Evolutionary conservation across 2,888 invertebrate species (phyloP), one percentile per base, ranked within the genome.

Genomic region (Pristionchus mayeri): DNA sequence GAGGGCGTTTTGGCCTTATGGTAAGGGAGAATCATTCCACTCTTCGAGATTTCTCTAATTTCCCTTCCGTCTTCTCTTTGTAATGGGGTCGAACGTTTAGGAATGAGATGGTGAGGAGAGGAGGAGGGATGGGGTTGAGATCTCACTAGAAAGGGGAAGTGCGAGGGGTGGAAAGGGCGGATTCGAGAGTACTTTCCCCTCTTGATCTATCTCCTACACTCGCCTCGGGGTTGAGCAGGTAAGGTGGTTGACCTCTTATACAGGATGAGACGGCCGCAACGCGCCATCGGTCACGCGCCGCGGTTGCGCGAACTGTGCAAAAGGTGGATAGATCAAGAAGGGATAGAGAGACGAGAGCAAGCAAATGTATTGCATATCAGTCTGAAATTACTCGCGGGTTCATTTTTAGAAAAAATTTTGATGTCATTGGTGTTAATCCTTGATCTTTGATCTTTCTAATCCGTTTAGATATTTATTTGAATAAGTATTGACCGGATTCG

Each of bases 261-360:
- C 71, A 57, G 54, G 80, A 57, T 21, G 37, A 40, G 57, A 1
- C 24, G 30, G 34, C 80, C 80, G 80, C 80, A 27, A 80, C 80
- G 80, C 80, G 24, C 57, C 54, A 57, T 37, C 37, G 78, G 80
- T 80, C 54, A 80, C 80, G 80, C 80, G 80, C 57, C 54, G 80
- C 80, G 80, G 54, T 24, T 80, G 54, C 44, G 50, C 48, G 37
- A 37, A 80, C 80, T 71, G 71, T 71, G 71, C 71, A 44, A 71
- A n/a, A 71, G 71, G 71, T 71, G 40, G 71, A 71, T 71, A 71
- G 71, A 44, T 40, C 40, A 71, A 40, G 40, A 71, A 71, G 71
- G 71, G 40, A 44, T 11, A 71, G 40, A 44, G 40, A 71, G n/a
- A 30, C 27, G 60, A 60, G 60, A 30, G 60, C 3, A 34, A 37